Conservation (phyloP, 2,113 vertebrate genomes). For the Bubo bubo region DNA sequence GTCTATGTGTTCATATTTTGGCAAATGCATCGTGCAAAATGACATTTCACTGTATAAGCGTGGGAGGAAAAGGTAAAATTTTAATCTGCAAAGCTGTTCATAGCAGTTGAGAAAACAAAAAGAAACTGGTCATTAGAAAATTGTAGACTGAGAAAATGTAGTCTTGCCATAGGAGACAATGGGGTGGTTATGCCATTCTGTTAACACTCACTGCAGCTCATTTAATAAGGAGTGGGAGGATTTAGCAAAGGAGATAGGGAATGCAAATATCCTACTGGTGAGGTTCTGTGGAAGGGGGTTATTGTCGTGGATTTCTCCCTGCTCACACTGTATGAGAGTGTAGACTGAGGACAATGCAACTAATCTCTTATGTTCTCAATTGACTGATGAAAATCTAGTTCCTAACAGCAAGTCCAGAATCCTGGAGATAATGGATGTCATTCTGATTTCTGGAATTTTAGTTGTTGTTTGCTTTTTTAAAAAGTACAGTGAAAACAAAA, state of each 20-base stretch:
- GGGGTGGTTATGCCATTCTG: neutral
- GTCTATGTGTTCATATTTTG: neutral
- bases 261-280: neutral
- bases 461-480: neutral
- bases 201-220: neutral
- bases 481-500: neutral
- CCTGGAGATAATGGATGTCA: neutral
- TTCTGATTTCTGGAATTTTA: neutral
- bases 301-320: neutral
- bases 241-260: neutral
- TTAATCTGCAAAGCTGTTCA: neutral
- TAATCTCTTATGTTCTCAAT: neutral
- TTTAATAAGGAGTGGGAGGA: neutral
- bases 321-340: neutral
- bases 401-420: neutral
- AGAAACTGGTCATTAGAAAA: neutral
- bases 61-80: rapidly evolving
- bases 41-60: neutral
- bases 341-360: neutral
- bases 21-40: neutral
- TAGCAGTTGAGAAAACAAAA: neutral
- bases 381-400: neutral
- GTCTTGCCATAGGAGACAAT: neutral
- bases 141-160: neutral
- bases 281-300: neutral